phyloP scores from a whole-genome alignment of 2,113 vertebrate species.

The Gobio gobio region DNA sequence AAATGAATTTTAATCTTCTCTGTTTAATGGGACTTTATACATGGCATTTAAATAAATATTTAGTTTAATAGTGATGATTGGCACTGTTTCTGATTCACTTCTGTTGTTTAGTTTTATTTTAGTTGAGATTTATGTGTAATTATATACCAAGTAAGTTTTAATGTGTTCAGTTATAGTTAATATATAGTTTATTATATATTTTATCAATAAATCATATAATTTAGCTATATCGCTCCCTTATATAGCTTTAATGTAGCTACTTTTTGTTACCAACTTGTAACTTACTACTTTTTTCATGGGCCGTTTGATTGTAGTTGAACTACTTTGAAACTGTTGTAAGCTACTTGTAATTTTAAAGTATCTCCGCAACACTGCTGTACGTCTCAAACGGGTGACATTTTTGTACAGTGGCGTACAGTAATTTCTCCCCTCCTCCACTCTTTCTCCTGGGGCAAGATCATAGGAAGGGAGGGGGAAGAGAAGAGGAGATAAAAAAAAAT shows the following conservation, averaged over 20 bases:
- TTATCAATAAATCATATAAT: not conserved
- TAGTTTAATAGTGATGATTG: not conserved
- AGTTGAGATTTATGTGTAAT: not conserved
- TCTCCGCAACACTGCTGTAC: not conserved
- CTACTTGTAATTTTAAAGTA: not conserved
- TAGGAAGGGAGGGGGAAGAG: conserved; percentile 22
- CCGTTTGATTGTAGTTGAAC: not conserved
- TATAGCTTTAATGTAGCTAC: not conserved
- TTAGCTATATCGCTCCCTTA: not conserved
- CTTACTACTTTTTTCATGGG: not conserved
- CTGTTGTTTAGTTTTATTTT: not conserved
- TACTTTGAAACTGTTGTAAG: not conserved
- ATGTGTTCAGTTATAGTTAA: not conserved
- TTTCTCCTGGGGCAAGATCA: conserved; percentile 57
- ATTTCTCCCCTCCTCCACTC: conserved; percentile 33
- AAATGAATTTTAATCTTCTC: not conserved
- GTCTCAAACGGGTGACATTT: conserved; percentile 39
- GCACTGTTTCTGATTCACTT: not conserved
- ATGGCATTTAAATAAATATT: too few relatives aligned
- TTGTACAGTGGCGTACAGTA: conserved; percentile 40
- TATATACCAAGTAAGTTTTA: not conserved
- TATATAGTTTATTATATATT: not conserved
- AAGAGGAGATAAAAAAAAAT: conserved; percentile 18
- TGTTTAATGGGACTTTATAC: too few relatives aligned
- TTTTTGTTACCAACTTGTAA: not conserved